Percentiles rank a stretch among this genome's conserved stretches.
These are phyloP conservation scores for Aphyosemion australe DNA, from an alignment of 2,113 vertebrate genomes.

Conservation along the genomic window DNA sequence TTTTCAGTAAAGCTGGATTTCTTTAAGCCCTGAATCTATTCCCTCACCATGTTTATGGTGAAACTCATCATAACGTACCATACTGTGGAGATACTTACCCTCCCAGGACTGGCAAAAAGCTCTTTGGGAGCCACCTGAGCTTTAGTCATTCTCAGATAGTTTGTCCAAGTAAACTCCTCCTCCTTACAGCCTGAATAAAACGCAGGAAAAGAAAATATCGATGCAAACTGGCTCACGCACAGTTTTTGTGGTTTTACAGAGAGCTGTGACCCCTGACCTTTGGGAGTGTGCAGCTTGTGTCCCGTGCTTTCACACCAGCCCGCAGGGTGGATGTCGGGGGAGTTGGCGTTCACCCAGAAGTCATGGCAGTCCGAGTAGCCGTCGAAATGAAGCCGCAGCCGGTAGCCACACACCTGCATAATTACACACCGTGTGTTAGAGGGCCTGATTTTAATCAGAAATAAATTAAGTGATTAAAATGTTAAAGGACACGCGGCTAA, in stretches of 20 bases:
- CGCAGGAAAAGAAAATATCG: not conserved
- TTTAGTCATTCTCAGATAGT: constrained; percentile 92
- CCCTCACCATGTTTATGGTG: constrained; percentile 7
- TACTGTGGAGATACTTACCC: constrained; percentile 67
- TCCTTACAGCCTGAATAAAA: constrained; percentile 90
- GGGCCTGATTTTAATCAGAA: not conserved
- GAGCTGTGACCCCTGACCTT: constrained; percentile 83
- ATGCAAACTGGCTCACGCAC: no score
- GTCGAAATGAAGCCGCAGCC: constrained; percentile 95
- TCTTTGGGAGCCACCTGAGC: constrained; percentile 93
- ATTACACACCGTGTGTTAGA: constrained; percentile 4
- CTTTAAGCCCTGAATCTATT: constrained; percentile 1
- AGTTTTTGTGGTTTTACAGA: not conserved
- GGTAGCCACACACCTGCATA: constrained; percentile 90
- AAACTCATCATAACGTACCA: not conserved
- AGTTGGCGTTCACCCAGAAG: constrained; percentile 97
- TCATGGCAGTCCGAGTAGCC: constrained; percentile 97
- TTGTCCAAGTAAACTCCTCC: constrained; percentile 96
- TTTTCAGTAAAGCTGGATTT: not conserved
- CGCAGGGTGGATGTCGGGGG: constrained; percentile 89
- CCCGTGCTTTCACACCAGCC: constrained; percentile 96
- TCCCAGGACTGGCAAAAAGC: constrained; percentile 86
- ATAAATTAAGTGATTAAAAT: no score
- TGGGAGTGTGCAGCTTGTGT: constrained; percentile 94
- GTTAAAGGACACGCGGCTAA: constrained; percentile 57